Evolutionary conservation across 2,888 invertebrate species (phyloP), one percentile per base, ranked within the genome.

Genomic region (Drosophila affinis): DNA sequence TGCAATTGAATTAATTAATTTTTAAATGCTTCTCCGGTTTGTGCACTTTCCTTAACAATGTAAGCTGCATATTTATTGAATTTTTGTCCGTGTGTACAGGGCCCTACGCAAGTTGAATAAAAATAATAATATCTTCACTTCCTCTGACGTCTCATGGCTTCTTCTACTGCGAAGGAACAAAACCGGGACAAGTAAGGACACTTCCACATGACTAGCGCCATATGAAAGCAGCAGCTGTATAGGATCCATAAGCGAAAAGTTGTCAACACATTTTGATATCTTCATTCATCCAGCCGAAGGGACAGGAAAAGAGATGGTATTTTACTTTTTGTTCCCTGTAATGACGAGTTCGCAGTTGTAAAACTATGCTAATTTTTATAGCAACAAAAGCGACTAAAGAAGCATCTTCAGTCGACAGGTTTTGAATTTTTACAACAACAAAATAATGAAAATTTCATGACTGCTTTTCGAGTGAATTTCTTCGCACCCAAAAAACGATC

Each of bases 1-100:
- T 70, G 77, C 81, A 80, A 81, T 81, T 83, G 86, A 77, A 86
- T 81, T 83, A 83, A 81, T 81, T 81, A 81, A 77, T 75, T 79
- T 72, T 77, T 75, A 79, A 71, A 85, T 77, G 73, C 64, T 72
- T 70, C 75, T n/a, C 65, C 49, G 55, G 67, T 69, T 72, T 72
- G 72, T 69, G n/a, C 60, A 63, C 75, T 56, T 45, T 60, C 51
- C 39, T 72, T 55, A 56, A n/a, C 71, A 80, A n/a, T n/a, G n/a
- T n/a, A n/a, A n/a, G n/a, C n/a, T 77, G 80, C 63, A 77, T 82
- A 86, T 86, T 82, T 76, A 81, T 86, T 77, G 83, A 1, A 18
- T 18, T 18, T 18, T 18, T 18, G 18, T 18, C 18, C 2, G 18
- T 18, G 2, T 18, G 18, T 18, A 18, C 18, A 18, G 18, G 18